These are phyloP conservation scores for Danaus melanippus DNA, from an alignment of 1,140 invertebrate species.

Conservation along the genomic window DNA sequence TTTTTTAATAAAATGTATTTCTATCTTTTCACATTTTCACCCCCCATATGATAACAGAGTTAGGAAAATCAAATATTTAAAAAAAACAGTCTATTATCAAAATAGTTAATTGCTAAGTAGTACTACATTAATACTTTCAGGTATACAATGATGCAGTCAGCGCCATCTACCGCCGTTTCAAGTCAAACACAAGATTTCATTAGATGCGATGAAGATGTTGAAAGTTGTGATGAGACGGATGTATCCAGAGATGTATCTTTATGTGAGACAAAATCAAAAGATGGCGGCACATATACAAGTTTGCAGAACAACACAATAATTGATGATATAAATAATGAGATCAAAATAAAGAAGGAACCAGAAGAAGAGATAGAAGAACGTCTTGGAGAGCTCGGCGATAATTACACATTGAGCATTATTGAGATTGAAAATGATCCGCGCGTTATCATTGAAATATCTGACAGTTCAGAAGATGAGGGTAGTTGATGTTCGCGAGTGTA, in stretches of 20 bases:
- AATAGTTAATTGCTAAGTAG: too few relatives aligned
- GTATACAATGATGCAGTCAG: conserved; percentile 18
- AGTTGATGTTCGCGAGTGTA: too few relatives aligned
- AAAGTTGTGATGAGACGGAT: not conserved
- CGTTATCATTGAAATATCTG: conserved; percentile 35
- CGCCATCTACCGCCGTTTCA: conserved; percentile 1
- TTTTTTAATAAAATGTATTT: too few relatives aligned
- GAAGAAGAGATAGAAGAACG: conserved; percentile 22
- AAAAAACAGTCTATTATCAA: too few relatives aligned
- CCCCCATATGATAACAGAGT: too few relatives aligned
- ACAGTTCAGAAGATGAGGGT: conserved; percentile 30
- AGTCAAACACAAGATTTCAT: not conserved
- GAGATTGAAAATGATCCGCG: conserved; percentile 37
- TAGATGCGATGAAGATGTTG: not conserved
- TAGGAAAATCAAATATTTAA: too few relatives aligned
- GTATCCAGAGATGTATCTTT: not conserved
- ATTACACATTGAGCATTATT: conserved; percentile 22
- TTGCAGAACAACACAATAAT: not conserved
- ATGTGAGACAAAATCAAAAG: too few relatives aligned
- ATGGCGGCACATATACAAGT: too few relatives aligned
- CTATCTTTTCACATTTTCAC: too few relatives aligned
- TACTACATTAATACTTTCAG: conserved; percentile 9
- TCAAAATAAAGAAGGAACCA: conserved; percentile 25
- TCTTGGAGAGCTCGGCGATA: conserved; percentile 27
- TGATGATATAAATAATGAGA: conserved; percentile 4